Base-by-base conservation (phyloP, 53 echinoderm and acorn worm species). In the Apostichopus leukothele region DNA sequence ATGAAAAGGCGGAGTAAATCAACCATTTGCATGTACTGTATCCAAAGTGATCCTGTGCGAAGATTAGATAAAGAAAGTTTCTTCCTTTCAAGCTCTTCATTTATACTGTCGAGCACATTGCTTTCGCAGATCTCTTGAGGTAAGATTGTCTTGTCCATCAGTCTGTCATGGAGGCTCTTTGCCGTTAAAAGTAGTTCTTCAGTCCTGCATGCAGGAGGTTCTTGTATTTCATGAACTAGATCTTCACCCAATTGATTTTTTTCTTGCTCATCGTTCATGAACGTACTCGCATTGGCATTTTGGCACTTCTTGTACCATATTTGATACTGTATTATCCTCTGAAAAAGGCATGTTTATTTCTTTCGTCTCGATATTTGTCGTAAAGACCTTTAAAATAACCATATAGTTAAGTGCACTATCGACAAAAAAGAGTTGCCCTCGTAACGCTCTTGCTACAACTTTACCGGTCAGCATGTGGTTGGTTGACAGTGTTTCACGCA, bases 11-110 rank as follows among this genome's bases (percentile, higher is more conserved):
- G 23, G 11, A 90, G 81, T 5, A 90, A 60, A 27, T 66, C 86
- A 50, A 92, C 68, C 90, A 90, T 86, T 5, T 86, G 23, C 86
- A 92, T 77, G 73, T 92, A 92, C 60, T 90, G 92, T 39, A 90
- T 12, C 92, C 92, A 92, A 7, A 92, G 68, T 5, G 19, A 67
- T 52, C 66, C 55, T 52, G 7, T 53, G 53, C 9, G 5, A 21
- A 4, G 9, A 19, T 83, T 51, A 3, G 83, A 14, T 53, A 52
- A 7, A 57, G 53, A 12, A 83, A 5, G 25, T 25, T 25, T 25
- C 16, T 53, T 53, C 20, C 52, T 52, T 27, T 83, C 52, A 83
- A 83, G 52, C 52, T 3, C 13, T 5, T 83, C 83, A 83, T 52
- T 19, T 22, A 53, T 53, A 8, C 14, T 3, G 19, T 60, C 9